Evolutionary conservation across 2,113 vertebrate species (phyloP), one percentile per base, ranked within the genome.

Genomic region (Noctilio leporinus): DNA sequence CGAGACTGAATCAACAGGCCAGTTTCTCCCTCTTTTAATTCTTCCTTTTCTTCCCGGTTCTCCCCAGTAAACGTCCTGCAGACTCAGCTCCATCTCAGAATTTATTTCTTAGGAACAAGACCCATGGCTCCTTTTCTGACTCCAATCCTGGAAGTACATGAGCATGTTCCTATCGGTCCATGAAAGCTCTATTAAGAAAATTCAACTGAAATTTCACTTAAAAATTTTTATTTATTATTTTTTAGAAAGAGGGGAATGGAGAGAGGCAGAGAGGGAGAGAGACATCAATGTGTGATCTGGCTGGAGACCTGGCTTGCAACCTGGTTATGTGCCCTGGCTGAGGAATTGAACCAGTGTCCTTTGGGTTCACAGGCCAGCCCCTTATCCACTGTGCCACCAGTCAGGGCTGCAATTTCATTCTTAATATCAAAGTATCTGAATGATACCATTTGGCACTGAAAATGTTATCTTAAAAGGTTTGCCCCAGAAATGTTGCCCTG

Each of bases 361-460:
- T n/a, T n/a, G n/a, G n/a, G n/a, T n/a, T n/a, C n/a, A n/a, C n/a
- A n/a, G n/a, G n/a, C n/a, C n/a, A n/a, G n/a, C n/a, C n/a, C n/a
- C n/a, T n/a, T n/a, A n/a, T n/a, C n/a, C n/a, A n/a, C n/a, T n/a
- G n/a, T n/a, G n/a, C n/a, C n/a, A n/a, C n/a, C n/a, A n/a, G n/a
- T n/a, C n/a, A n/a, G n/a, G n/a, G n/a, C n/a, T n/a, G n/a, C n/a
- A n/a, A n/a, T n/a, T n/a, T n/a, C n/a, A n/a, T n/a, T n/a, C n/a
- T n/a, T n/a, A n/a, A 72, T 33, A 64, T 85, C 40, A 72, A 72
- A 84, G 95, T 95, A 83, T 70, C 12, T 76, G 35, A 95, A 93
- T 78, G 24, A 95, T 53, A 55, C 38, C 43, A 92, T 75, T 64
- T 77, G 5, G 67, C 86, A 77, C 17, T 86, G 53, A 47, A 43